Evolutionary conservation across 2,113 vertebrate genomes (phyloP).

Genomic region (Leucopternis melanops): DNA sequence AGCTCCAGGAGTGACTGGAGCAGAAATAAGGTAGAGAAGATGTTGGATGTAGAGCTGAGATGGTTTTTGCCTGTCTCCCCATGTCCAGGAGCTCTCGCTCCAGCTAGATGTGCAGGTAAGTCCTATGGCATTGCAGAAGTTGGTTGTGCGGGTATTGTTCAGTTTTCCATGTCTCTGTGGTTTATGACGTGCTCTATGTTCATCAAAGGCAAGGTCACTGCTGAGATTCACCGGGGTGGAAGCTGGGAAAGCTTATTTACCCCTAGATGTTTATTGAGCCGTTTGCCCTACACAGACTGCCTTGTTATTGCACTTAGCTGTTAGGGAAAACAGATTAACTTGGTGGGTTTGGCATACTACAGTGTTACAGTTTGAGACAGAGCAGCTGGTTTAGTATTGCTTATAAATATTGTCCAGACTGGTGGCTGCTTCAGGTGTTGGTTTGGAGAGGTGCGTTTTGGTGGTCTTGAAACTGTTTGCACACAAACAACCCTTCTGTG

Average conservation of each 20-base stretch:
- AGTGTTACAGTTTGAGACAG: fast-evolving
- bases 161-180: not conserved
- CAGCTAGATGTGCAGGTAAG: fast-evolving
- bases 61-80: not conserved
- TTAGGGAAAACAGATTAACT: not conserved
- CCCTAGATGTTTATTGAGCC: fast-evolving
- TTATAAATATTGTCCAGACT: not conserved
- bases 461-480: not conserved
- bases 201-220: fast-evolving
- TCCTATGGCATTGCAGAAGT: fast-evolving
- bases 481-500: not conserved
- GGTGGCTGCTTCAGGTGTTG: not conserved
- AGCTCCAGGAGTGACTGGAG: not conserved
- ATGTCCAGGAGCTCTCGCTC: not conserved
- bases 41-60: not conserved
- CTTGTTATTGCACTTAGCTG: not conserved
- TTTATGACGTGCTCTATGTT: fast-evolving
- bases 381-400: fast-evolving
- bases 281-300: fast-evolving
- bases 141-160: fast-evolving
- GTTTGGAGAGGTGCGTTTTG: not conserved
- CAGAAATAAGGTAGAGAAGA: not conserved
- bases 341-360: not conserved
- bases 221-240: fast-evolving
- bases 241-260: not conserved